Conservation (phyloP, 2,113 vertebrate genomes). For the Megatriorchis doriae region DNA sequence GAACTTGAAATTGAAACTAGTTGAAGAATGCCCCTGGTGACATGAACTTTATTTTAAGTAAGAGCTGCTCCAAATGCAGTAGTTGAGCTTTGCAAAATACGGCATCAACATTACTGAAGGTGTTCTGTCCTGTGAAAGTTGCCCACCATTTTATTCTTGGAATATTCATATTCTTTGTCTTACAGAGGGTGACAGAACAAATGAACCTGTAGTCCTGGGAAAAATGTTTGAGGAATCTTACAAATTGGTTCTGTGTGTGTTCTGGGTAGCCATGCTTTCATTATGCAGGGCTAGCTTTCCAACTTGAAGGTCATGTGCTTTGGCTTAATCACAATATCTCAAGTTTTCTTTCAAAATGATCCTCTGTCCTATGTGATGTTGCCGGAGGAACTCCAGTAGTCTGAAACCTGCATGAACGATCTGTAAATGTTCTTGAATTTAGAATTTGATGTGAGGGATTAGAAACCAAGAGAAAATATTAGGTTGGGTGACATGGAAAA, state of each 20-base stretch:
- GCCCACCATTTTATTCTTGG: not conserved
- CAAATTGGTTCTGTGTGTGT: not conserved
- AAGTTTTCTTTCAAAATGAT: not conserved
- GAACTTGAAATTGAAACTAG: conserved; percentile 2
- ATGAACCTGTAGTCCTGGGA: not conserved
- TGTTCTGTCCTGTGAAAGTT: not conserved
- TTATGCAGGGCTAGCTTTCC: not conserved
- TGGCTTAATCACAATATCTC: not conserved
- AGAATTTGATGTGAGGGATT: not conserved
- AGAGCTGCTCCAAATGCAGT: not conserved
- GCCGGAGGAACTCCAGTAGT: not conserved
- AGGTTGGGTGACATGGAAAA: not conserved
- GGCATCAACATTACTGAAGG: not conserved
- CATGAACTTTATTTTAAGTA: conserved; percentile 5
- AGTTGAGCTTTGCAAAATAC: not conserved
- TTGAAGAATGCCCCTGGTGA: not conserved
- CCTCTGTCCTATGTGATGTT: not conserved
- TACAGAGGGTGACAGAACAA: not conserved
- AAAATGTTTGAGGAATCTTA: not conserved
- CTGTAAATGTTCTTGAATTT: not conserved
- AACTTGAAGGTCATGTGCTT: not conserved
- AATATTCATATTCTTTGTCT: not conserved
- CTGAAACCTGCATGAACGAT: not conserved
- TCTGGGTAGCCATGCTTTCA: not conserved
- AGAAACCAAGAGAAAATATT: not conserved